These are phyloP conservation scores for Macrocentrus cingulum DNA, from an alignment of 1,140 invertebrate species.

Conservation along the genomic window DNA sequence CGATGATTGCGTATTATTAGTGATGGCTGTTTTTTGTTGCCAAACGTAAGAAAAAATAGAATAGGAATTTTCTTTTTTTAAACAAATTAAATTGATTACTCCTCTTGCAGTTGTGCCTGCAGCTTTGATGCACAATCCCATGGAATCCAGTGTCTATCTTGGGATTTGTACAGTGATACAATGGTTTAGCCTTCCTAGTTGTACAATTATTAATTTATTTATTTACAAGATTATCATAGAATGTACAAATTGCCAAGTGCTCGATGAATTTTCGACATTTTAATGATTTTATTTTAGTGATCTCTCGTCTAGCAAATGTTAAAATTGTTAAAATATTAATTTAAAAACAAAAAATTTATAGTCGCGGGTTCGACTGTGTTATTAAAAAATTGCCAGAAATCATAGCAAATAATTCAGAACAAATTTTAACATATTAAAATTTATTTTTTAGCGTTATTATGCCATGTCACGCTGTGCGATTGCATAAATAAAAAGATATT, in stretches of 20 bases:
- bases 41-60: slow-evolving; percentile 40
- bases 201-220: slow-evolving; percentile 34
- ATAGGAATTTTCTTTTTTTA: slow-evolving; percentile 6
- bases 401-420: no score
- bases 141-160: slow-evolving; percentile 14
- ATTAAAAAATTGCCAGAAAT: slow-evolving; percentile 13
- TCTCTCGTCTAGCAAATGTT: background rate
- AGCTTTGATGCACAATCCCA: slow-evolving; percentile 7
- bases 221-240: slow-evolving; percentile 31
- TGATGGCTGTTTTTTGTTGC: slow-evolving; percentile 41
- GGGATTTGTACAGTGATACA: slow-evolving; percentile 14
- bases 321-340: slow-evolving; percentile 10
- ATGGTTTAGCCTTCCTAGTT: slow-evolving; percentile 25
- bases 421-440: no score
- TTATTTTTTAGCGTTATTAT: slow-evolving; percentile 17
- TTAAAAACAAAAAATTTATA: slow-evolving; percentile 6
- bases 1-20: slow-evolving; percentile 30
- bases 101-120: slow-evolving; percentile 17
- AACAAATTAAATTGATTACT: background rate
- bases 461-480: slow-evolving; percentile 8
- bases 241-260: slow-evolving; percentile 31
- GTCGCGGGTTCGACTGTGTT: slow-evolving; percentile 2
- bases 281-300: background rate
- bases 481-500: slow-evolving; percentile 2
- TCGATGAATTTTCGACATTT: slow-evolving; percentile 18